These are phyloP conservation scores for Cydia pomonella DNA, from an alignment of 1,140 invertebrate species.

Conservation along the genomic window DNA sequence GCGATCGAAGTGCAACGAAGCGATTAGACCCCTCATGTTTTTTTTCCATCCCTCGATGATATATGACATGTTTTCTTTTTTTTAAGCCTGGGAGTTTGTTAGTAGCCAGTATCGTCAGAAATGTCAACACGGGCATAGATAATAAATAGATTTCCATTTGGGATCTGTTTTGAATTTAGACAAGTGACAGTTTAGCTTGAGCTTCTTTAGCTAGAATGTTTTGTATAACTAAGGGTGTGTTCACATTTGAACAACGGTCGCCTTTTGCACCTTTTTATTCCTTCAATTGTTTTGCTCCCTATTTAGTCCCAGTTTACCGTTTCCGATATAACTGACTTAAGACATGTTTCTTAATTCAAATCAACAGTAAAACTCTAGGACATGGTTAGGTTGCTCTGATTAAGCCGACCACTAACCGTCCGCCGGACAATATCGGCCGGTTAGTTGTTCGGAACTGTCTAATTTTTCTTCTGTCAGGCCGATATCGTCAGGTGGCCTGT, in stretches of 20 bases:
- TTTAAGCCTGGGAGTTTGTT: constrained; percentile 44
- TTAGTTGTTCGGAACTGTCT: too few species aligned
- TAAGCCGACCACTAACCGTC: too few species aligned
- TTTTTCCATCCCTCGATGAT: constrained; percentile 59
- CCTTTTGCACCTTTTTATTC: neutral
- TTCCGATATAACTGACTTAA: too few species aligned
- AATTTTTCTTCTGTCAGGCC: too few species aligned
- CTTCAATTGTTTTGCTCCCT: neutral
- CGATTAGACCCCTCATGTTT: constrained; percentile 53
- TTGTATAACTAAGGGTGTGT: neutral
- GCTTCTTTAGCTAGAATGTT: neutral
- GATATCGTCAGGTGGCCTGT: too few species aligned
- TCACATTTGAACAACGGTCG: neutral
- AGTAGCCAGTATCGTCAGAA: constrained; percentile 44
- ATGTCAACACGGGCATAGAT: constrained; percentile 42
- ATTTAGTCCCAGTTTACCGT: too few species aligned
- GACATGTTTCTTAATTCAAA: too few species aligned
- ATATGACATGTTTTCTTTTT: constrained; percentile 52
- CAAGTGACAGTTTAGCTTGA: constrained; percentile 5
- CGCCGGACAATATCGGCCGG: too few species aligned
- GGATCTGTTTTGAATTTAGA: constrained; percentile 27
- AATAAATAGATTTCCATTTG: constrained; percentile 30
- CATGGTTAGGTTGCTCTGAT: too few species aligned
- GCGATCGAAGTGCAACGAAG: constrained; percentile 55
- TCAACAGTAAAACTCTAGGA: too few species aligned